Conservation (phyloP, 2,888 invertebrate genomes). For the Mimachlamys varia region DNA sequence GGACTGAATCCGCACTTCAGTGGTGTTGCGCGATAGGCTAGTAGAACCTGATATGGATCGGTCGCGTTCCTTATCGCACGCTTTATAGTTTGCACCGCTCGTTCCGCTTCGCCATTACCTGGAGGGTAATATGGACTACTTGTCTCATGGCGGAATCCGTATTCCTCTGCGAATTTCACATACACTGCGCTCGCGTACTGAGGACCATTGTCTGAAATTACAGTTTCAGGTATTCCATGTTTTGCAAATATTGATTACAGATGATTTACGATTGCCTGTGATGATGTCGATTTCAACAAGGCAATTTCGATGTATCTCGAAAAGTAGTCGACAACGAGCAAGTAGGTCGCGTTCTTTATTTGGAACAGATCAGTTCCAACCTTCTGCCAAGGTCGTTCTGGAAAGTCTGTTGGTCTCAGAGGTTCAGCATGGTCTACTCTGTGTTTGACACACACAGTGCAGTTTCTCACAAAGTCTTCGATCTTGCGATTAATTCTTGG, state of each 20-base stretch:
- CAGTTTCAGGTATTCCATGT: conserved; percentile 54
- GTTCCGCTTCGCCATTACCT: conserved; percentile 54
- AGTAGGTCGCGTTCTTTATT: conserved; percentile 52
- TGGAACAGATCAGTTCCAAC: conserved; percentile 62
- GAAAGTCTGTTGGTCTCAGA: conserved; percentile 55
- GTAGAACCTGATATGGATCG: conserved; percentile 62
- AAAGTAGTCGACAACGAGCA: conserved; percentile 61
- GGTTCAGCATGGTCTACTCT: conserved; percentile 55
- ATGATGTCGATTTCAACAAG: conserved; percentile 44
- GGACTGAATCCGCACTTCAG: conserved; percentile 66
- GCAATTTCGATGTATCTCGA: conserved; percentile 58
- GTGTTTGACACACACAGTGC: conserved; percentile 52
- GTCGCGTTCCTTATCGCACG: conserved; percentile 61
- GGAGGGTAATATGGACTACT: conserved; percentile 54
- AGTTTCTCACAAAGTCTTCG: conserved; percentile 54
- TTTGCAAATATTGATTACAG: conserved; percentile 56
- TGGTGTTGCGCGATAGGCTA: conserved; percentile 64
- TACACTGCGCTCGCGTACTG: conserved; percentile 51
- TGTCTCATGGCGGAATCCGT: conserved; percentile 52
- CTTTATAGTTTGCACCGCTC: conserved; percentile 44
- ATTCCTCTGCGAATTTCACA: conserved; percentile 50
- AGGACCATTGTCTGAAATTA: conserved; percentile 51
- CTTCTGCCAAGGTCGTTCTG: conserved; percentile 61
- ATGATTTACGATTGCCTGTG: conserved; percentile 49
- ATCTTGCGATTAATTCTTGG: conserved; percentile 51